These are phyloP conservation scores for Scomber scombrus DNA, from an alignment of 2,113 vertebrate species.

Conservation along the genomic window DNA sequence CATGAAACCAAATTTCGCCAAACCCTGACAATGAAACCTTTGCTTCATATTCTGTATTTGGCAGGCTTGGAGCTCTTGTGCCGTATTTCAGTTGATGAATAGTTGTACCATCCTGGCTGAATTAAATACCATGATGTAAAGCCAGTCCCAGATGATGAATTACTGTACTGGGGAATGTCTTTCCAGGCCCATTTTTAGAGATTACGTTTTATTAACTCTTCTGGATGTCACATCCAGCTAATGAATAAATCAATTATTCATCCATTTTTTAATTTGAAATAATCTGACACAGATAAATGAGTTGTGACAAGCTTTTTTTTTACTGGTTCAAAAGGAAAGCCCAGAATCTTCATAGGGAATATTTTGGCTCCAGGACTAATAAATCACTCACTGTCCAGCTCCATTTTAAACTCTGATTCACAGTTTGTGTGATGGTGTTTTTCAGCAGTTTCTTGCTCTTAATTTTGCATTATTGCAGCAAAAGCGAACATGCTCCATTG, in stretches of 20 bases:
- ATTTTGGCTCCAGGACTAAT: conserved; percentile 1
- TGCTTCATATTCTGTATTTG: neutral
- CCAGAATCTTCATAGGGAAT: conserved; percentile 7
- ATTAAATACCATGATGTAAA: conserved; percentile 54
- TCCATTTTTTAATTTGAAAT: conserved; percentile 64
- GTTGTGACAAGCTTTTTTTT: neutral
- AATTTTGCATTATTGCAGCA: neutral
- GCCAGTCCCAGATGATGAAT: conserved; percentile 68
- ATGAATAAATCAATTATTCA: conserved; percentile 85
- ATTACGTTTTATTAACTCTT: conserved; percentile 77
- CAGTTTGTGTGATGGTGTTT: neutral
- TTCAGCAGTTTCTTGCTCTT: neutral
- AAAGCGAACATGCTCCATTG: neutral
- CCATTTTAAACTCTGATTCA: neutral
- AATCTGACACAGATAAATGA: conserved; percentile 61
- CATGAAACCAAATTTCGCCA: neutral
- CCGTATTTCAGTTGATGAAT: conserved; percentile 53
- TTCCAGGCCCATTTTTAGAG: conserved; percentile 79
- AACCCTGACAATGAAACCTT: neutral
- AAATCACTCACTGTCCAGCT: conserved; percentile 10
- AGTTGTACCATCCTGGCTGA: neutral
- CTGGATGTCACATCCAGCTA: conserved; percentile 73
- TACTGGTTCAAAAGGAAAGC: conserved; percentile 43
- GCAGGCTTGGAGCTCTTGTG: neutral
- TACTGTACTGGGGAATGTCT: conserved; percentile 56